phyloP scores from a whole-genome alignment of 2,888 invertebrate species.

The Clepsis dumicolana region DNA sequence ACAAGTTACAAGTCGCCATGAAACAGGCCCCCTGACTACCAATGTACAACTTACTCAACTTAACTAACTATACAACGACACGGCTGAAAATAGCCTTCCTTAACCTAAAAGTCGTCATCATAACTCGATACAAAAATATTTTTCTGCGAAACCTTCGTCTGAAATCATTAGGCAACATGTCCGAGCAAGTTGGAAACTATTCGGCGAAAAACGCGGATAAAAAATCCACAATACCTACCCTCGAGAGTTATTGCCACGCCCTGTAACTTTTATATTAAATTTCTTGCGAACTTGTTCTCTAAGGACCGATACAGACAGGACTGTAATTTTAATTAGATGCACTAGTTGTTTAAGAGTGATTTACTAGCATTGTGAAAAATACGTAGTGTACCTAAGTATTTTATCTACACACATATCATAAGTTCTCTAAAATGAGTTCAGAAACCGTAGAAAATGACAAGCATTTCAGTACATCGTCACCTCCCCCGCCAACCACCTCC shows the following conservation, averaged over 20 bases:
- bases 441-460: too few relatives aligned
- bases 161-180: slow-evolving; percentile 32
- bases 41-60: too few relatives aligned
- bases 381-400: not conserved
- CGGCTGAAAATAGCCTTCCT: not conserved
- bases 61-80: too few relatives aligned
- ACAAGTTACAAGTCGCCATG: too few relatives aligned
- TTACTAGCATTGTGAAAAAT: not conserved
- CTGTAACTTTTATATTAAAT: slow-evolving; percentile 62
- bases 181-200: slow-evolving; percentile 28
- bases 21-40: too few relatives aligned
- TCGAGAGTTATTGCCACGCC: slow-evolving; percentile 53
- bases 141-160: slow-evolving; percentile 15
- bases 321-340: not conserved
- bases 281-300: slow-evolving; percentile 52
- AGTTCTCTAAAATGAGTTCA: too few relatives aligned
- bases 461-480: too few relatives aligned
- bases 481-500: too few relatives aligned
- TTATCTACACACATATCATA: too few relatives aligned
- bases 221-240: slow-evolving; percentile 30
- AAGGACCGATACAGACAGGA: slow-evolving; percentile 28
- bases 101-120: not conserved
- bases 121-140: slow-evolving; percentile 1
- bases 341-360: not conserved
- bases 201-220: slow-evolving; percentile 36